A percentile compares a stretch with the other conserved stretches of the same genome.
These are phyloP conservation scores for Rotaria socialis DNA, from an alignment of 2,888 invertebrate species.

Conservation along the genomic window DNA sequence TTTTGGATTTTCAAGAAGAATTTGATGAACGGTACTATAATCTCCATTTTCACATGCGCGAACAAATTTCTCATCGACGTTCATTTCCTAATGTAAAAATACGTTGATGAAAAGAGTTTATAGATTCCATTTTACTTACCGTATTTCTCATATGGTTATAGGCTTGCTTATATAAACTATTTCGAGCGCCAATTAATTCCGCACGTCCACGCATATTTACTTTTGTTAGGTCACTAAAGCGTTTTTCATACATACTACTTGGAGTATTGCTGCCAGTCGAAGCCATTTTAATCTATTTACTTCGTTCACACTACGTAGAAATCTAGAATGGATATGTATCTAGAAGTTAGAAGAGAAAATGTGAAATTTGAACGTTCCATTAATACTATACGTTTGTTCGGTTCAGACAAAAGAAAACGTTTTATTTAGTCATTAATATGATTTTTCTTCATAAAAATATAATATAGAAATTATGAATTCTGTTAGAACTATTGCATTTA, in stretches of 20 bases:
- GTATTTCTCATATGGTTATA: neutral
- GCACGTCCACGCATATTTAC: neutral
- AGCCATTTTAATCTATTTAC: neutral
- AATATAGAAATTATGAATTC: neutral
- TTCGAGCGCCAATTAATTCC: neutral
- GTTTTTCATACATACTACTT: neutral
- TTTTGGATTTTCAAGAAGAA: constrained; percentile 37
- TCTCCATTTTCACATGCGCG: constrained; percentile 47
- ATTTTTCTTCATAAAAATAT: neutral
- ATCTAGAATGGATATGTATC: no score
- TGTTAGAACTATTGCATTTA: neutral
- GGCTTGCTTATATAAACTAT: neutral
- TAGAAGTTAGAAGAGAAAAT: no score
- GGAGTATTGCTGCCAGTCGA: neutral
- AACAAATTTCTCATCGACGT: constrained; percentile 44
- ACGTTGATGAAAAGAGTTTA: neutral
- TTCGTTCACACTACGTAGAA: no score
- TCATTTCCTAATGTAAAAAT: neutral
- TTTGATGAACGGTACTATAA: constrained; percentile 43
- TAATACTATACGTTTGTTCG: no score
- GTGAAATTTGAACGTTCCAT: no score
- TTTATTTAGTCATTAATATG: neutral
- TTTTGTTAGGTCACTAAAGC: neutral
- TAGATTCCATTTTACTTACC: neutral
- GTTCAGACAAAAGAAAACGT: neutral